Base-by-base conservation (phyloP, 2,113 vertebrate genomes). In the Lycocorax pyrrhopterus region DNA sequence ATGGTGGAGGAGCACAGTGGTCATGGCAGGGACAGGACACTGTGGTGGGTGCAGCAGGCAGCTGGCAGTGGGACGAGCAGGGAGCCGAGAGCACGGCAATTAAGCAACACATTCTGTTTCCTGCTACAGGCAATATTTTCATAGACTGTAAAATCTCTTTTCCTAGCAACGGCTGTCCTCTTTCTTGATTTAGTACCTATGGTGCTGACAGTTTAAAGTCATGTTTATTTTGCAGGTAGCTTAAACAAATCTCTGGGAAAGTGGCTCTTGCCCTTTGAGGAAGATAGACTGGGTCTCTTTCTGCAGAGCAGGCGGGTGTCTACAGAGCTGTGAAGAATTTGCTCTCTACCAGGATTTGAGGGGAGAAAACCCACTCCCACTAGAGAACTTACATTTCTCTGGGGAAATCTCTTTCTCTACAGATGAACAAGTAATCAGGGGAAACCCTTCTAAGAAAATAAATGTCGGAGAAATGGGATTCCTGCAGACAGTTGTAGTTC, bases 61-160 rank as follows among this genome's bases (percentile, higher is more conserved):
- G 49, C 64, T 78, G 77, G 25, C 12, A 13, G 63, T 33, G 18
- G 37, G n/a, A 77, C 1, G 32, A 69, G 69, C 33, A 29, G 1
- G 4, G 60, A 79, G 58, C 1, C 0, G 4, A 58, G 73, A 75
- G 33, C 37, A 78, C 60, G 67, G 68, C 46, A 94, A 82, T 94
- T 93, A 94, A 76, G 43, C 15, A 80, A 58, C n/a, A 60, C 13
- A 33, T 92, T 89, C 49, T 80, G 30, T 79, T 89, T 93, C 44
- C 59, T 4, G 8, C 47, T 84, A 62, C 64, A 81, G 76, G 75
- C 75, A 72, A 25, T 67, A 76, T 80, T 91, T 82, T 76, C 83
- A 81, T 16, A 84, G 74, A n/a, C 47, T 15, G 5, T 69, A 85
- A 92, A 73, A 59, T 66, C 6, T 2, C 66, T 75, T 67, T 86